Evolutionary conservation across 2,797 vertebrate species (phyloP), one percentile per base, ranked within the genome.

Genomic region (Myripristis jacobus): DNA sequence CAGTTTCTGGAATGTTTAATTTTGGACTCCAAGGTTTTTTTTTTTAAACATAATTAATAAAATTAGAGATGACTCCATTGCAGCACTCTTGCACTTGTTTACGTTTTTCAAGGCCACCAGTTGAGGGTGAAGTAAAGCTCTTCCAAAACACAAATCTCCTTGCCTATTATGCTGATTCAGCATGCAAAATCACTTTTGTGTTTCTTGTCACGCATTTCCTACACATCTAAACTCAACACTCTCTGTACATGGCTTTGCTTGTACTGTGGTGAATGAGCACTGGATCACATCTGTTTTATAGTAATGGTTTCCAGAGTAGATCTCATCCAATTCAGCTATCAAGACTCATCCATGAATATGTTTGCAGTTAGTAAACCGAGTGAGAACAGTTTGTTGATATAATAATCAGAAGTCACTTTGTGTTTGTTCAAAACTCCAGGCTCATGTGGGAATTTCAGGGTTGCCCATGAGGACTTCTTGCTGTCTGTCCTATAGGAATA

Each of bases 401-500:
- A 4, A 36, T 43, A 54, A 50, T 51, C 15, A 53, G 51, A 63
- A 65, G 15, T 52, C 59, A 19, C 47, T 64, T 8, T 48, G 72
- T 53, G 56, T 68, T 43, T 68, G 53, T 79, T 41, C 47, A 16
- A 73, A 77, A 77, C 54, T 51, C 44, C 10, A 12, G 25, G 58
- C 38, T 76, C 79, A 36, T 71, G 55, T 52, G 69, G 70, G 76
- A 80, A 76, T 57, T 55, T 68, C n/a, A 73, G 8, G 15, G 8
- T 41, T 63, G 73, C 72, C 79, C 83, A 79, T 78, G 76, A 68
- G 66, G 81, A 85, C 21, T 67, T 77, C 43, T 72, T 68, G 57
- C 51, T 46, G 55, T 80, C 29, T 3, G 55, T 62, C 34, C 73
- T 31, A 19, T 61, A 81, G 61, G 82, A 75, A 75, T 73, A 73